A percentile compares a stretch with the other conserved stretches of the same genome.
These are phyloP conservation scores for Agrotis exclamationis DNA, from an alignment of 2,888 invertebrate genomes.

Conservation along the genomic window DNA sequence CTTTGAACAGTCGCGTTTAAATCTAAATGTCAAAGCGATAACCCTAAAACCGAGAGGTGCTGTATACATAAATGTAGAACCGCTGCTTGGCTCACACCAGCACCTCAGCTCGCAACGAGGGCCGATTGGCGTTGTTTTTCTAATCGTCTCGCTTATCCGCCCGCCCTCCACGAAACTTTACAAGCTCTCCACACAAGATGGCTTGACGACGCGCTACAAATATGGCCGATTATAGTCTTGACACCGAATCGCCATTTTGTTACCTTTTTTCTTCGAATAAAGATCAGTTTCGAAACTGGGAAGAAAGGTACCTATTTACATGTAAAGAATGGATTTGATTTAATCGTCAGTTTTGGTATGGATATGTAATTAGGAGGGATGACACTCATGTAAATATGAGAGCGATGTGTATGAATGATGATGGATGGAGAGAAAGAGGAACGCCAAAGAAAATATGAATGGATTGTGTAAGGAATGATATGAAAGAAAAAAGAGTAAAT, in stretches of 20 bases:
- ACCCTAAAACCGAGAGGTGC: constrained; percentile 36
- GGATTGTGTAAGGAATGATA: too few species aligned
- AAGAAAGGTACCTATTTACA: not conserved
- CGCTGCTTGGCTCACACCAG: constrained; percentile 54
- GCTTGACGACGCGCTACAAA: constrained; percentile 45
- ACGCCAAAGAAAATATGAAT: too few species aligned
- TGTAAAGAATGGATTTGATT: not conserved
- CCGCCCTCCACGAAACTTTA: constrained; percentile 31
- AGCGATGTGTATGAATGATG: too few species aligned
- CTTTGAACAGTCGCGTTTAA: not conserved
- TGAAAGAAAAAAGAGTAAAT: too few species aligned
- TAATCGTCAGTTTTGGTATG: not conserved
- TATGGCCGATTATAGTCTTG: constrained; percentile 44
- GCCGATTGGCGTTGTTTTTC: constrained; percentile 52
- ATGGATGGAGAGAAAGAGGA: too few species aligned
- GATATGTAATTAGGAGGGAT: too few species aligned
- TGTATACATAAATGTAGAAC: constrained; percentile 28
- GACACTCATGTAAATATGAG: too few species aligned
- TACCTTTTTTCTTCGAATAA: constrained; percentile 11
- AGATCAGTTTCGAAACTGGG: too few species aligned
- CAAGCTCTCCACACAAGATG: constrained; percentile 46
- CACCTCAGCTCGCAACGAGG: constrained; percentile 22
- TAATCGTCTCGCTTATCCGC: constrained; percentile 49
- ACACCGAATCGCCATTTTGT: constrained; percentile 25
- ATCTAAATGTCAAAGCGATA: constrained; percentile 16